Evolutionary conservation across 2,113 vertebrate species (phyloP).

Genomic region (Anhinga anhinga): DNA sequence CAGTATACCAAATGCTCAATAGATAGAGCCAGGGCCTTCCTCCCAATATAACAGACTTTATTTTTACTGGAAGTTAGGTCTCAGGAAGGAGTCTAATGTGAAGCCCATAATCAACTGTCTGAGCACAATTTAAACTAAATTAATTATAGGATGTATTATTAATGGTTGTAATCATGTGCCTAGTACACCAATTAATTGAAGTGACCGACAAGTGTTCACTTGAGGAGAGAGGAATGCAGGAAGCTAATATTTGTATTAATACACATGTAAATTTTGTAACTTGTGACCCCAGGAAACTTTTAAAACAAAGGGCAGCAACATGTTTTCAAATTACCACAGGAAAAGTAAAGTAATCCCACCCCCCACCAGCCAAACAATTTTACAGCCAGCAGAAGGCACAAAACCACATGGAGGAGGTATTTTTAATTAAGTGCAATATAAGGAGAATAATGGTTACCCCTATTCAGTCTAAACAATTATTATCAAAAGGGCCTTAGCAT

Average conservation of each 20-base stretch:
- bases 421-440: slow-evolving; percentile 53
- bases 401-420: slow-evolving; percentile 53
- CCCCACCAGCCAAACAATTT: slow-evolving; percentile 5
- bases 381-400: slow-evolving; percentile 49
- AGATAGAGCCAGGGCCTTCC: neutral
- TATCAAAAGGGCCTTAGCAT: slow-evolving; percentile 43
- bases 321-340: slow-evolving; percentile 46
- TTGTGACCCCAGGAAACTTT: slow-evolving; percentile 41
- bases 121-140: neutral
- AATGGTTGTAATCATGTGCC: slow-evolving; percentile 4
- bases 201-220: neutral
- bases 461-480: slow-evolving; percentile 54
- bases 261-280: slow-evolving; percentile 35
- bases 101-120: neutral
- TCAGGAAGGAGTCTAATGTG: neutral
- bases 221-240: slow-evolving; percentile 37
- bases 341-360: slow-evolving; percentile 39
- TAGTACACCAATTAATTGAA: slow-evolving; percentile 2
- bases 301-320: slow-evolving; percentile 35
- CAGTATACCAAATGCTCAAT: neutral
- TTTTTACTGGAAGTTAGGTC: neutral
- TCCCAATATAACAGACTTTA: neutral
- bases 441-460: neutral
- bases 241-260: slow-evolving; percentile 21
- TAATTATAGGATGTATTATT: slow-evolving; percentile 6